Evolutionary conservation across 2,113 vertebrate genomes (phyloP), one percentile per base, ranked within the genome.

Genomic region (Chaetodon auriga): DNA sequence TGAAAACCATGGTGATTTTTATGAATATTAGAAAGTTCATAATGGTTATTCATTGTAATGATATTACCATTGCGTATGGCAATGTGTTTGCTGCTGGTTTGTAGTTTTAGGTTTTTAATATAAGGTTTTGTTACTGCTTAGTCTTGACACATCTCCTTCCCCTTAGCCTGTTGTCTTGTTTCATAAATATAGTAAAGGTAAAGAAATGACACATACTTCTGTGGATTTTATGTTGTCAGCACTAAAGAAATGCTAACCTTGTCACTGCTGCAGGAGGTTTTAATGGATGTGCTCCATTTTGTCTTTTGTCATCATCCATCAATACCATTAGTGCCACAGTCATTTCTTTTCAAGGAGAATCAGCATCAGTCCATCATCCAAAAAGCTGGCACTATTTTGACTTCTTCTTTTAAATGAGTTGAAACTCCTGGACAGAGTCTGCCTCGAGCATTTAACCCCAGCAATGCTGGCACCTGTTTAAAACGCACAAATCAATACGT

Each of bases 231-330:
- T 80, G 76, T 61, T 82, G 63, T 82, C 64, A 68, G 72, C 90
- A 88, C 88, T 61, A 80, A 87, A 84, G 94, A 96, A 95, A 88
- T 98, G 97, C 96, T 98, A 98, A 97, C 97, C 95, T 96, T 98
- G 96, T 96, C 96, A 91, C 49, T 61, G 64, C 78, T 61, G 23
- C 61, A 60, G 51, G 76, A 63, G 58, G 64, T 66, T 83, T 43
- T 45, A 61, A 73, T 76, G 2, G 6, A 57, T 86, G 53, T 82
- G 62, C 65, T 90, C 43, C 62, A 54, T 86, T 78, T 73, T 58
- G 11, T 87, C 88, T 88, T 72, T 62, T 57, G 73, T 81, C 36
- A 23, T 86, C 81, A 82, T 79, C 57, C 77, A 73, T 84, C 69
- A 2, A 74, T 49, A 73, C 69, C 60, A 64, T 82, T 41, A 38